Evolutionary conservation across 2,113 vertebrate genomes (phyloP).

Genomic region (Syngnathus typhle): DNA sequence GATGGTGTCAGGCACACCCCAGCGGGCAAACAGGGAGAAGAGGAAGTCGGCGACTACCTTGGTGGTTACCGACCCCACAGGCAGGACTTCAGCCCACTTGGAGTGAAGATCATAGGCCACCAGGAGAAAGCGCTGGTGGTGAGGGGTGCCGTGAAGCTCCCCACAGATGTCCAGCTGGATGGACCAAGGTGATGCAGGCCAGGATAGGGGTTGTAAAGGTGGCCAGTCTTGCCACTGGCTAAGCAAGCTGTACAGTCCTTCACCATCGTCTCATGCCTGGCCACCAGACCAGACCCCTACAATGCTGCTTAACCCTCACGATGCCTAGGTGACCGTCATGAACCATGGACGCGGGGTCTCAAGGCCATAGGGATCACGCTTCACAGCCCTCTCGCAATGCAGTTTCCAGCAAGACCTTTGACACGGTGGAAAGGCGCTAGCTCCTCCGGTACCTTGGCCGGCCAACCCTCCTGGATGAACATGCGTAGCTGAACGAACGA

Average conservation of each 20-base stretch:
- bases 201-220: background rate
- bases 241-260: background rate
- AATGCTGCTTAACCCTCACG: background rate
- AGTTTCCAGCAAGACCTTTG: too few species aligned
- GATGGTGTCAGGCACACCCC: background rate
- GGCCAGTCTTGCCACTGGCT: background rate
- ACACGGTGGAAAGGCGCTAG: too few species aligned
- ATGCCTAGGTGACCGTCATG: background rate
- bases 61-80: background rate
- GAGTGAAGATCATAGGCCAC: background rate
- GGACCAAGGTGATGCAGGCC: background rate
- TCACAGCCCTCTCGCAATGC: too few species aligned
- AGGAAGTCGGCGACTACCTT: background rate
- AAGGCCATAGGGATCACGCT: background rate
- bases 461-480: too few species aligned
- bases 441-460: too few species aligned
- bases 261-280: background rate
- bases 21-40: background rate
- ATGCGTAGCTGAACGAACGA: too few species aligned
- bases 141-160: background rate
- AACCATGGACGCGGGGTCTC: background rate
- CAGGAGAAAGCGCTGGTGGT: background rate
- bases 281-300: background rate
- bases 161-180: background rate
- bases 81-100: background rate